phyloP scores from a whole-genome alignment of 2,113 vertebrate species.

The Porphyrio hochstetteri region DNA sequence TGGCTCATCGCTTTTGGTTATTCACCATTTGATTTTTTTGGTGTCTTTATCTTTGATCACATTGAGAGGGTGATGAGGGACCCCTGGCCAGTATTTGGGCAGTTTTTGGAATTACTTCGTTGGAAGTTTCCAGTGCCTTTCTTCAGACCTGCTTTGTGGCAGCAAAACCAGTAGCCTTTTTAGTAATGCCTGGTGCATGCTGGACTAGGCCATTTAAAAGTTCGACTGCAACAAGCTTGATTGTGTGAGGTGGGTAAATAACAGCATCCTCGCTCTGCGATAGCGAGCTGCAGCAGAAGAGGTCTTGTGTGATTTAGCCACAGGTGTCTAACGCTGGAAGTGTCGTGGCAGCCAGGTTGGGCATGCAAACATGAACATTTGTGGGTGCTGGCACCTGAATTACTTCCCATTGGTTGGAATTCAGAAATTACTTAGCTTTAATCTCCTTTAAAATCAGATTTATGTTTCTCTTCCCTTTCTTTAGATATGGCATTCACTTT shows the following conservation, averaged over 20 bases:
- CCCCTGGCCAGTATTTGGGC: neutral
- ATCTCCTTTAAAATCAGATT: neutral
- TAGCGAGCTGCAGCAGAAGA: neutral
- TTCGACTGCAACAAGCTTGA: rapidly evolving
- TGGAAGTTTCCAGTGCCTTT: neutral
- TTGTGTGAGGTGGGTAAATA: neutral
- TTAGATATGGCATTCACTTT: neutral
- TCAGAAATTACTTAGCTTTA: neutral
- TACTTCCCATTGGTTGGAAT: neutral
- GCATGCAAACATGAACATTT: neutral
- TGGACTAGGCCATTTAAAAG: neutral
- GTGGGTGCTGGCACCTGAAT: neutral
- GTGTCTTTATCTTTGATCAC: neutral
- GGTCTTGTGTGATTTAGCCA: neutral
- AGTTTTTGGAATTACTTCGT: neutral
- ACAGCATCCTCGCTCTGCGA: neutral
- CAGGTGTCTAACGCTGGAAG: neutral
- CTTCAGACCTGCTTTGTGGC: neutral
- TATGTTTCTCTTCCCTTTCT: neutral
- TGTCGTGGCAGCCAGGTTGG: neutral
- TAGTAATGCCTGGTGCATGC: neutral
- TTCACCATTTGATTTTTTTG: neutral
- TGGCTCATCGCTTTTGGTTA: neutral
- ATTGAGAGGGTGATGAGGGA: neutral
- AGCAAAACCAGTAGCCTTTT: neutral